Evolutionary conservation across 1,140 invertebrate genomes (phyloP).

Genomic region (Leptoteleia sp.): DNA sequence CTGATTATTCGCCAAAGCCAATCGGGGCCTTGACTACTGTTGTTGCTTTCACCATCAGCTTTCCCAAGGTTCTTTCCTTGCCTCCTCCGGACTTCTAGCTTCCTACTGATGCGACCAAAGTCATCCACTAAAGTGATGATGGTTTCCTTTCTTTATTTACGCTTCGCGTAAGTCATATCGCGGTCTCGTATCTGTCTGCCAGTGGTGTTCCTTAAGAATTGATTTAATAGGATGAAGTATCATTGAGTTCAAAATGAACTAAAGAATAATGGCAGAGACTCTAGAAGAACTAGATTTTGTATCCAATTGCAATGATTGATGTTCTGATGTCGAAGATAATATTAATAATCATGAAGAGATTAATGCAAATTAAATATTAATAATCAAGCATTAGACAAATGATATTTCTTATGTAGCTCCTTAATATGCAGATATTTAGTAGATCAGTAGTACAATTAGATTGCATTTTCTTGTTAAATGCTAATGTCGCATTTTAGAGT

Average conservation of each 20-base stretch:
- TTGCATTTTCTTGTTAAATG: not conserved
- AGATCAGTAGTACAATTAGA: slow-evolving; percentile 23
- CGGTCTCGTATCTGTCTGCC: slow-evolving; percentile 43
- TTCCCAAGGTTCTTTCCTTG: slow-evolving; percentile 72
- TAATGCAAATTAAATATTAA: slow-evolving; percentile 18
- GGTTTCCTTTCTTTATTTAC: slow-evolving; percentile 62
- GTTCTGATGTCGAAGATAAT: slow-evolving; percentile 6
- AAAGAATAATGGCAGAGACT: not conserved
- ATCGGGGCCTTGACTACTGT: slow-evolving; percentile 67
- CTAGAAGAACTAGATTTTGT: not conserved
- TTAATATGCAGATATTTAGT: slow-evolving; percentile 7
- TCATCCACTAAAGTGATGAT: slow-evolving; percentile 56
- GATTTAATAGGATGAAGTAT: slow-evolving; percentile 16
- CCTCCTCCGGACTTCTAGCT: slow-evolving; percentile 53
- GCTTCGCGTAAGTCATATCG: slow-evolving; percentile 41
- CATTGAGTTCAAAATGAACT: not conserved
- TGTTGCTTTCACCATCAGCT: slow-evolving; percentile 77
- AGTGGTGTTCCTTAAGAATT: slow-evolving; percentile 13
- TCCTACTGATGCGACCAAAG: slow-evolving; percentile 48
- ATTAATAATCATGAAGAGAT: not conserved
- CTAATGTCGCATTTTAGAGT: slow-evolving; percentile 5
- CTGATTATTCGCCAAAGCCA: slow-evolving; percentile 63
- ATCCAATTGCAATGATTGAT: slow-evolving; percentile 6
- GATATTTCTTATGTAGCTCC: slow-evolving; percentile 3
- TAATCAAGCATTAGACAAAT: slow-evolving; percentile 1